Base-by-base conservation (phyloP, 2,797 vertebrate species). In the Cuniculus paca region DNA sequence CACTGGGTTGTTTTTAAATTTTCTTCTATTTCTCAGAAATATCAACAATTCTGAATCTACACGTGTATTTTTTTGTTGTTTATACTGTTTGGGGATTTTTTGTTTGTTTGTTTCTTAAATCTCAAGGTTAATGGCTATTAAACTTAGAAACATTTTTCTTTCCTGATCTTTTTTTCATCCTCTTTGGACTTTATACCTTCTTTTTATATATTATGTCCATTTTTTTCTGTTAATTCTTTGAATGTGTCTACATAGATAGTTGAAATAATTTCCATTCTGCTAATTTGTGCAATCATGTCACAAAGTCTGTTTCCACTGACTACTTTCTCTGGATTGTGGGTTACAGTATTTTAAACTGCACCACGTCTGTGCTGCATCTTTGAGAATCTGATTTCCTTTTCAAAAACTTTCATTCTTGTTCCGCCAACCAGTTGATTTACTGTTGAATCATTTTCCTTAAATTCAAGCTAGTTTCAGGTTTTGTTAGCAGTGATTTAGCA, bases 351-450 rank as follows among this genome's bases (percentile, higher is more conserved):
- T 93, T 81, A n/a, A 82, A 81, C 61, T 54, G n/a, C 0, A 83
- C 19, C 36, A 19, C 9, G 0, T 60, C 3, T n/a, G 13, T 65
- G 17, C 7, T 34, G 0, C 56, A 17, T 52, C 20, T 54, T 70
- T 84, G 34, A 85, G 6, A 95, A 83, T 74, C n/a, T 92, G 26
- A 79, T 88, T 94, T 95, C 9, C 14, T 63, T 70, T 84, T 72
- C 1, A 39, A 96, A 74, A 58, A 0, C 26, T 88, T 95, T 93
- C 24, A 56, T 26, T 56, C 93, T 60, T 90, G 28, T 45, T 80
- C 14, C 82, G 5, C 77, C 6, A 65, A 5, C 26, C 70, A 92
- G 54, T 72, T 94, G 50, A 65, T 24, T 94, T 74, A 42, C 28
- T 48, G 22, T 87, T 93, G 81, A 45, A 79, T 70, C 42, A 65